These are phyloP conservation scores for Pachliopta kotzebuea DNA, from an alignment of 2,888 invertebrate species.

Conservation along the genomic window DNA sequence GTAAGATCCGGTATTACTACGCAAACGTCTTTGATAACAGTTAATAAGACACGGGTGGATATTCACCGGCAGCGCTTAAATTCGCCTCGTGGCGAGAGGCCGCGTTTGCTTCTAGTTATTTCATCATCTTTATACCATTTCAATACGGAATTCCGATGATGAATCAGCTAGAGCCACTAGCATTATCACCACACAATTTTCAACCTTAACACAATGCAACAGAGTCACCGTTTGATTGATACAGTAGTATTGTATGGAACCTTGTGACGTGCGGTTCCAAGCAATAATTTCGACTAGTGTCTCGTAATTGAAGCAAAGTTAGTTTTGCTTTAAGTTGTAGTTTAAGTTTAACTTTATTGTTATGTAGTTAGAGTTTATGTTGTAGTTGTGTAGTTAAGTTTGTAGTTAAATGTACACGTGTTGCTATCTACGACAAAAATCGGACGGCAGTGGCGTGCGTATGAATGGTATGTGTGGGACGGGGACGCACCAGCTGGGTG, in stretches of 20 bases:
- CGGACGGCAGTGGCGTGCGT: conserved; percentile 22
- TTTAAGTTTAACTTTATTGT: not conserved
- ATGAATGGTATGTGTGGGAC: conserved; percentile 18
- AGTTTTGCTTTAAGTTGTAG: not conserved
- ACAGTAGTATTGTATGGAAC: not conserved
- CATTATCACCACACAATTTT: not conserved
- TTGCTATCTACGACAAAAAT: conserved; percentile 25
- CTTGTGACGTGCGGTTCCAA: conserved; percentile 20
- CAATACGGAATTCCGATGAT: conserved; percentile 20
- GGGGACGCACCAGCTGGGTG: conserved; percentile 17
- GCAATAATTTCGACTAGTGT: conserved; percentile 29
- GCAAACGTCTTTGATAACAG: not conserved
- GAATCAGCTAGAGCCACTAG: conserved; percentile 18
- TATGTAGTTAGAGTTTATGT: not conserved
- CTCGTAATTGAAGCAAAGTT: conserved; percentile 16
- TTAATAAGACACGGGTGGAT: too few species aligned
- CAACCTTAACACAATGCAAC: not conserved
- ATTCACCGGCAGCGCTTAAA: too few species aligned
- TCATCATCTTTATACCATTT: conserved; percentile 25
- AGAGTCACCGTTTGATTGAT: not conserved
- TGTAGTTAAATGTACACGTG: conserved; percentile 12
- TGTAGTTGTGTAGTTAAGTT: too few species aligned
- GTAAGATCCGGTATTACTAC: too few species aligned
- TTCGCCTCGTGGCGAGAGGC: too few species aligned
- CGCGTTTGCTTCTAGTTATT: conserved; percentile 14